Conservation (phyloP, 2,888 invertebrate genomes). For the Lathronympha strigana region DNA sequence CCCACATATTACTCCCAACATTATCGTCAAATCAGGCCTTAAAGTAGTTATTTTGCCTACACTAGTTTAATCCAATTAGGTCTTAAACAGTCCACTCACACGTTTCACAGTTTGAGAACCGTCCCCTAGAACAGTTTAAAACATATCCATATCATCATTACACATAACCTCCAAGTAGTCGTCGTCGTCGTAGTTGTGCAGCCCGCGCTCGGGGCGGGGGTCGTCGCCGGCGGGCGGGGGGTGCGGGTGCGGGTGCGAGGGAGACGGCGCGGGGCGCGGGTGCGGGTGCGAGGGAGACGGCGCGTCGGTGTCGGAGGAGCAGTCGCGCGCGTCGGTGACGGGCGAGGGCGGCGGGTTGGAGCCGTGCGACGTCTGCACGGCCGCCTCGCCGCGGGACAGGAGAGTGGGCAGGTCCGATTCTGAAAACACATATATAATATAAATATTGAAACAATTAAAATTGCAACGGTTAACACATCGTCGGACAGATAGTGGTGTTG, state of each 20-base stretch:
- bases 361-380: slow-evolving; percentile 81
- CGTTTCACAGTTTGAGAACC: neutral
- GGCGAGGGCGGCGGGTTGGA: slow-evolving; percentile 93
- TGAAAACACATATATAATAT: too few relatives aligned
- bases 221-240: slow-evolving; percentile 53
- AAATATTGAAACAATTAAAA: too few relatives aligned
- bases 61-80: too few relatives aligned
- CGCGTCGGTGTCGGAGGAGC: slow-evolving; percentile 86
- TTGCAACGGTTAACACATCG: too few relatives aligned
- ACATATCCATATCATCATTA: slow-evolving; percentile 89
- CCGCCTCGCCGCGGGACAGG: slow-evolving; percentile 85
- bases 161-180: slow-evolving; percentile 89
- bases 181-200: slow-evolving; percentile 84
- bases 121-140: slow-evolving; percentile 67
- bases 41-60: too few relatives aligned
- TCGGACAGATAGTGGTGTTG: too few relatives aligned
- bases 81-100: neutral
- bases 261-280: slow-evolving; percentile 70
- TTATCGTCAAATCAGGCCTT: too few relatives aligned
- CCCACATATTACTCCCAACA: too few relatives aligned
- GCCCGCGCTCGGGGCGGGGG: slow-evolving; percentile 60
- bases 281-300: slow-evolving; percentile 72
- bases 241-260: slow-evolving; percentile 46
- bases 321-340: slow-evolving; percentile 88
- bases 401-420: slow-evolving; percentile 86